Conservation (phyloP, 1,140 invertebrate genomes). For the Bombus pascuorum region DNA sequence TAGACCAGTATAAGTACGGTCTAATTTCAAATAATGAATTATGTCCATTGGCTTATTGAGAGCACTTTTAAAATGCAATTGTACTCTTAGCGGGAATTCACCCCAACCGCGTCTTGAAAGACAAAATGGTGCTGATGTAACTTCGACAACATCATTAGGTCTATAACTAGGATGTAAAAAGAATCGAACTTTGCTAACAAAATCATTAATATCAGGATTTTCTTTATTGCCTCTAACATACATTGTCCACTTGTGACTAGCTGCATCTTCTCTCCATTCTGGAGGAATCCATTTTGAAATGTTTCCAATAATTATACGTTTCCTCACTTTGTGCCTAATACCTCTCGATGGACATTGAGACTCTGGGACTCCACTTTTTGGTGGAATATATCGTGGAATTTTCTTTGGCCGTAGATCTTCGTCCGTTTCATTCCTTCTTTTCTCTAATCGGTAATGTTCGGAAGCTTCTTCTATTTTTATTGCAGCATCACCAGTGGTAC, state of each 20-base stretch:
- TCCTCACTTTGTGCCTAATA: conserved; percentile 73
- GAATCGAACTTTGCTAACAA: conserved; percentile 90
- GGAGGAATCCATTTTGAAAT: conserved; percentile 92
- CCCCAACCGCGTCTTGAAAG: conserved; percentile 94
- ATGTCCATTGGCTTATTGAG: conserved; percentile 91
- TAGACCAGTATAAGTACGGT: conserved; percentile 92
- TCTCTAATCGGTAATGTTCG: not conserved
- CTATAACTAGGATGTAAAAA: conserved; percentile 93
- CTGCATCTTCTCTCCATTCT: conserved; percentile 85
- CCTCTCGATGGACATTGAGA: conserved; percentile 69
- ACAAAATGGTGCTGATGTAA: conserved; percentile 90
- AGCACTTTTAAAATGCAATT: conserved; percentile 89
- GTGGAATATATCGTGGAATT: conserved; percentile 78
- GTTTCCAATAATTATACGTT: conserved; percentile 89
- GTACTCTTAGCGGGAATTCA: conserved; percentile 92
- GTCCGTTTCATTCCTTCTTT: conserved; percentile 18
- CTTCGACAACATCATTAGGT: conserved; percentile 93
- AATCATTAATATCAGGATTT: conserved; percentile 84
- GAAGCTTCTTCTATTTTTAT: conserved; percentile 5
- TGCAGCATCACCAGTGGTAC: too few species aligned
- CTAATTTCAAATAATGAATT: conserved; percentile 91
- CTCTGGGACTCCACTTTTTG: conserved; percentile 72
- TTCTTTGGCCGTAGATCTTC: conserved; percentile 67
- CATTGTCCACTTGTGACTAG: conserved; percentile 95
- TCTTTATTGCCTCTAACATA: conserved; percentile 89